Evolutionary conservation across 2,113 vertebrate species (phyloP), one percentile per base, ranked within the genome.

Genomic region (Elgaria multicarinata): DNA sequence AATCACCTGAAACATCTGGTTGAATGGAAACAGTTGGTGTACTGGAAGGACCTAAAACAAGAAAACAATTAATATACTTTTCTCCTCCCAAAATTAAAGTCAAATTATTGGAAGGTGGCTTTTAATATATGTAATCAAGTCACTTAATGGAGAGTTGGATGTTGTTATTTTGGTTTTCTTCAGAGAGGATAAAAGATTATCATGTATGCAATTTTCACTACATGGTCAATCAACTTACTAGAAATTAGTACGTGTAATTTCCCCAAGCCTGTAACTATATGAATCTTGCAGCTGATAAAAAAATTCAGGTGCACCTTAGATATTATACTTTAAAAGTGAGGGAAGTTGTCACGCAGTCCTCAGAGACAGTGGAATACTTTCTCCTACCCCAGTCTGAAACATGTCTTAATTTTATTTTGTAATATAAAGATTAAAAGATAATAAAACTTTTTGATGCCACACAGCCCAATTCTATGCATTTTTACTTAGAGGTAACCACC

Each of bases 1-100:
- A 99, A 9, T 97, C 96, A 93, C 98, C 94, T 92, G 97, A 98
- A 93, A 98, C 94, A 89, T 98, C 99, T 92, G 98, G 98, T 88
- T 99, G 98, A 95, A 99, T 98, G 94, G 98, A 99, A 93, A 99
- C 98, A 0, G 98, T 98, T 46, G 99, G 98, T 26, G 98, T 98
- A 92, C 96, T 94, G 0, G 98, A 98, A 44, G 97, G 97, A 92
- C 97, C 94, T 96, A 88, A 85, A n/a, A 33, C 55, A 87, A 93
- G 93, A 91, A 0, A 9, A 26, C 58, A 46, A 46, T 77, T 76
- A 87, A 20, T 9, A 78, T 13, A 79, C 46, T 71, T 6, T 66
- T 1, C 4, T 33, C 50, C 50, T 71, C 3, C 8, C 13, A 14
- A 80, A 81, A 42, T 36, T 36, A 82, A 24, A 64, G 3, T 42